A percentile compares a stretch with the other conserved stretches of the same genome.
These are phyloP conservation scores for Lomographa bimaculata DNA, from an alignment of 2,888 invertebrate genomes.

Conservation along the genomic window DNA sequence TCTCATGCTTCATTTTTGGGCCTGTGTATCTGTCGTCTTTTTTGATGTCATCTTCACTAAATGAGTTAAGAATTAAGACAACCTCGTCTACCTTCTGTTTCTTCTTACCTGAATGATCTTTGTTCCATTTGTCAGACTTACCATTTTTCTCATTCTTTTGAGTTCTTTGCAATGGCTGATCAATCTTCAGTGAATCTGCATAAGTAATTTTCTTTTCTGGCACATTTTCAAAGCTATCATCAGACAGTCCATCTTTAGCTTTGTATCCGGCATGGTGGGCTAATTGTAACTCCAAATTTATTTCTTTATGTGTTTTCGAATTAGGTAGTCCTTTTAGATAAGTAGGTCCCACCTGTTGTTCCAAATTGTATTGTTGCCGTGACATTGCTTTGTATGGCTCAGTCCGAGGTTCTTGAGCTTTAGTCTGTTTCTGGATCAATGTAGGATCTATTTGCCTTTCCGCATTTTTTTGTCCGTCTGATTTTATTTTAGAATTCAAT, in stretches of 20 bases:
- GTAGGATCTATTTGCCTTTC: slow-evolving; percentile 11
- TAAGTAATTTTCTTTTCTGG: slow-evolving; percentile 55
- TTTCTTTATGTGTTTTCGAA: slow-evolving; percentile 1
- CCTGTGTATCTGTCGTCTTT: slow-evolving; percentile 69
- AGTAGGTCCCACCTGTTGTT: slow-evolving; percentile 12
- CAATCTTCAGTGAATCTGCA: slow-evolving; percentile 64
- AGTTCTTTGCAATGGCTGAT: slow-evolving; percentile 32
- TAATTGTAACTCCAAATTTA: slow-evolving; percentile 7
- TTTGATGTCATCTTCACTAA: slow-evolving; percentile 64
- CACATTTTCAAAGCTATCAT: slow-evolving; percentile 3
- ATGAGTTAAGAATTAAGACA: slow-evolving; percentile 36
- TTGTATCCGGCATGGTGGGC: slow-evolving; percentile 1
- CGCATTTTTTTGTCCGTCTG: slow-evolving; percentile 9
- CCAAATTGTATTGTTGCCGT: slow-evolving; percentile 8
- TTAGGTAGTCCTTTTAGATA: background rate
- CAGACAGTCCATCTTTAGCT: slow-evolving; percentile 1
- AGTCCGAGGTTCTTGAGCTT: background rate
- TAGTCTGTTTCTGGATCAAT: background rate
- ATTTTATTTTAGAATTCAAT: slow-evolving; percentile 1
- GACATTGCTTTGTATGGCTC: background rate
- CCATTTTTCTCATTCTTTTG: slow-evolving; percentile 39
- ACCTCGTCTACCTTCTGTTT: slow-evolving; percentile 40
- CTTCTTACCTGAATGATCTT: slow-evolving; percentile 57
- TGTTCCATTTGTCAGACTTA: slow-evolving; percentile 69
- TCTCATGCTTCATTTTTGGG: slow-evolving; percentile 57